Base-by-base conservation (phyloP, 2,113 vertebrate genomes). In the Corvus hawaiiensis region DNA sequence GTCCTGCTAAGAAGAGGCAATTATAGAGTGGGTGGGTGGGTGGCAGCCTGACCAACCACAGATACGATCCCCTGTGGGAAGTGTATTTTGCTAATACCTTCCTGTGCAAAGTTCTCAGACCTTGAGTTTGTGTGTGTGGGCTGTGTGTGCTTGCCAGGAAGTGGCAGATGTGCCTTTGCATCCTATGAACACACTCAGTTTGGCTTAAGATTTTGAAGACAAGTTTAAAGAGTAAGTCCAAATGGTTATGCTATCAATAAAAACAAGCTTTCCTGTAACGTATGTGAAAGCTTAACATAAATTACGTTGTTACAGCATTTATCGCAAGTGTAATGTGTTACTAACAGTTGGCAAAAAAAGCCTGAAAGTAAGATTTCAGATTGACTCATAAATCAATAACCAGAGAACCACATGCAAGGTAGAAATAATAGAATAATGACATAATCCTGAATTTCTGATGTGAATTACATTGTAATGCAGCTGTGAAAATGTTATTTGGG, bases 271-370 rank as follows among this genome's bases (percentile, higher is more conserved):
- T 89, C 61, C 92, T 95, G 49, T 76, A 75, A 35, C 85, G 78
- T 95, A 90, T 97, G 33, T 87, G 85, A 75, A 95, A 94, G 49
- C 43, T 93, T 94, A 84, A 59, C 80, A 66, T 81, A 93, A 93
- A 71, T 94, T 95, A 52, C 20, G 14, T 92, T 95, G 71, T 93
- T 95, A 55, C 27, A 93, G 58, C 71, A 74, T 93, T 97, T 96
- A 86, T 95, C 21, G 33, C 30, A 69, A 91, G 33, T 35, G 46
- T 84, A 76, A 58, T 87, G 46, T 88, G 69, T 90, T 93, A 87
- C 74, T 96, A 97, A 81, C 63, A 95, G 85, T 59, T 72, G 87
- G 84, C 51, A 97, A 86, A 76, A 77, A 91, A 89, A 93, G 6
- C 77, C 79, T 95, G 17, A 67, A 89, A 96, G 66, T 95, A 68